These are phyloP conservation scores for Cryptocephalus moraei DNA, from an alignment of 2,888 invertebrate genomes.

Conservation along the genomic window DNA sequence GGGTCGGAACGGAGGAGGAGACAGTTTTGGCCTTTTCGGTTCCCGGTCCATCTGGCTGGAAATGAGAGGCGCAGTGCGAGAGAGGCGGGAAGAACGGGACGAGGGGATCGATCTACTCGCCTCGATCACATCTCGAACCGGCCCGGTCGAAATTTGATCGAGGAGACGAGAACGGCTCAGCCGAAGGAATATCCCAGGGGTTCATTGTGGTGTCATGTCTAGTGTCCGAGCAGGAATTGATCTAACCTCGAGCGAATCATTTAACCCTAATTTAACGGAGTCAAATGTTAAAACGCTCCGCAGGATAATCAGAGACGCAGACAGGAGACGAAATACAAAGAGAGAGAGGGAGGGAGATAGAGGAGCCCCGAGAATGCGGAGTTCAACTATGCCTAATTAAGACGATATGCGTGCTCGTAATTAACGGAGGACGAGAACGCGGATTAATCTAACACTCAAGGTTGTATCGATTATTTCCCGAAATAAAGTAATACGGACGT, in stretches of 20 bases:
- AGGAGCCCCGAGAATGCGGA: no score
- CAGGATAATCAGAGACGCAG: no score
- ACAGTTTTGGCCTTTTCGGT: conserved; percentile 23
- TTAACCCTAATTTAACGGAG: conserved; percentile 16
- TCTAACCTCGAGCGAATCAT: conserved; percentile 13
- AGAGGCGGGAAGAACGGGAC: no score
- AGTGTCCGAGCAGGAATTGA: neutral
- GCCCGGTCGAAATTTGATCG: neutral
- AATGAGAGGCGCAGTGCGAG: no score
- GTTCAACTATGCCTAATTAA: no score
- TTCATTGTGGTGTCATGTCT: conserved; percentile 8
- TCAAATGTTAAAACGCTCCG: conserved; percentile 6
- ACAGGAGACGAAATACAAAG: no score
- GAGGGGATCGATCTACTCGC: neutral
- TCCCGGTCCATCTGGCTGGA: neutral
- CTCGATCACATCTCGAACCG: neutral
- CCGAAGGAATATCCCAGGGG: neutral
- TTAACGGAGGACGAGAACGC: no score
- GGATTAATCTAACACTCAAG: no score
- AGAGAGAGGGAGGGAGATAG: no score
- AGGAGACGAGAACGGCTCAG: neutral
- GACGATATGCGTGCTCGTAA: no score
- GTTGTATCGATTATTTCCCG: no score
- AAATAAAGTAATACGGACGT: no score
- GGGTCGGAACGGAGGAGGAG: conserved; percentile 11